Percentiles rank a stretch among this genome's conserved stretches.
Evolutionary conservation across 1,140 invertebrate genomes (phyloP).

Genomic region (Oscheius sp.): DNA sequence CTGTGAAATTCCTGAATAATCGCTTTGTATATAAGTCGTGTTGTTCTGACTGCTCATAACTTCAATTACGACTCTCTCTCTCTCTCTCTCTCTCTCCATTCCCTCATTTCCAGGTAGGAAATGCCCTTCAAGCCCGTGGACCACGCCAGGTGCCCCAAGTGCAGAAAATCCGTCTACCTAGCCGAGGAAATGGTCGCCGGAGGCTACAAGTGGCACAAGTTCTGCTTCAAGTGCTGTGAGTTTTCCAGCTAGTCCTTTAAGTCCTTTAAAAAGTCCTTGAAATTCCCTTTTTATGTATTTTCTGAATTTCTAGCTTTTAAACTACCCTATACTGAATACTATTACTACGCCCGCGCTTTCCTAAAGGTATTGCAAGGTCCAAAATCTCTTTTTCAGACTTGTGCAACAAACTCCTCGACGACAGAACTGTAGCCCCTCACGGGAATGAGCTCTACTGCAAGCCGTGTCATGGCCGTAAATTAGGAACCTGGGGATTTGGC

Average conservation of each 20-base stretch:
- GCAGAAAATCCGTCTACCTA: constrained; percentile 94
- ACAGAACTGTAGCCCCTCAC: constrained; percentile 86
- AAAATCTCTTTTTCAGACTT: constrained; percentile 69
- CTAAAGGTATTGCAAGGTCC: too few relatives aligned
- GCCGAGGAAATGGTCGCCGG: constrained; percentile 95
- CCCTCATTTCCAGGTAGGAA: constrained; percentile 1
- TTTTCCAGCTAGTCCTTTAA: constrained; percentile 21
- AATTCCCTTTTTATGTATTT: not conserved
- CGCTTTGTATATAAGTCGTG: too few relatives aligned
- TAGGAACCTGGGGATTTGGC: constrained; percentile 89
- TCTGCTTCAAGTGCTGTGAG: constrained; percentile 97
- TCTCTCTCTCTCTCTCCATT: too few relatives aligned
- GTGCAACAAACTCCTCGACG: constrained; percentile 88
- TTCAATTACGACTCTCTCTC: not conserved
- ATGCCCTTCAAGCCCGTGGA: constrained; percentile 89
- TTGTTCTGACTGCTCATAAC: not conserved
- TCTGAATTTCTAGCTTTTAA: not conserved
- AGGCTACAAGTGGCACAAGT: constrained; percentile 96
- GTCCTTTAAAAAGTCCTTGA: not conserved
- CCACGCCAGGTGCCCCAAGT: constrained; percentile 95
- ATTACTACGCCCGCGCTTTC: too few relatives aligned
- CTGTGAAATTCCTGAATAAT: too few relatives aligned
- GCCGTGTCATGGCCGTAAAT: constrained; percentile 83
- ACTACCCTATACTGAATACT: too few relatives aligned
- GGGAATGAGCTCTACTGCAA: constrained; percentile 91